Evolutionary conservation across 1,140 invertebrate genomes (phyloP), one percentile per base, ranked within the genome.

Genomic region (Papilio machaon): DNA sequence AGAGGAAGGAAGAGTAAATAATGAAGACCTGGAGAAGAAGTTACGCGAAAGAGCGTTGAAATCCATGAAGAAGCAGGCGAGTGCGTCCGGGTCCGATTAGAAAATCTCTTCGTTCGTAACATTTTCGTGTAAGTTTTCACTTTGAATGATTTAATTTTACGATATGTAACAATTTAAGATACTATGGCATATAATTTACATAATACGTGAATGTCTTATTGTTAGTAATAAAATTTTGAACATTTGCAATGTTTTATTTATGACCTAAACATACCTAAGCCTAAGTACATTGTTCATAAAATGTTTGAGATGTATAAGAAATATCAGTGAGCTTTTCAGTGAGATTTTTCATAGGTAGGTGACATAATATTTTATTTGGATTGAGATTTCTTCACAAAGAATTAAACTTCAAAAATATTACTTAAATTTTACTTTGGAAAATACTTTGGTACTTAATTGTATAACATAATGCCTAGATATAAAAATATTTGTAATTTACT

Each of bases 1-100:
- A 87, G 95, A 96, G 9, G 96, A 96, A 86, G 95, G 95, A 19
- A 97, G 96, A 89, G 96, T 97, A 67, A 96, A 96, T 23, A 96
- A 96, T 87, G 98, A 98, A 87, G 97, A 98, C 94, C 94, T 98
- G 79, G 98, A 98, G 89, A 97, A 97, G 89, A 97, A 97, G 92
- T 95, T 98, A 83, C 95, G 98, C n/a, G 98, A 98, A 91, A 96
- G 97, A 85, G 98, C 98, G 49, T 94, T 98, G 15, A 96, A 96
- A 85, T 96, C 95, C 3, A 96, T 96, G 95, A 96, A 96, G 79
- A 95, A 95, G 80, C 95, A 95, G 85, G 94, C 94, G 17, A 95
- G 95, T 85, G 90, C 83, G 7, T 95, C 95, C 78, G 93, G 92
- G 46, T 95, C 94, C 8, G 94, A 95, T 76, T 95, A 94, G 85